Evolutionary conservation across 2,888 invertebrate species (phyloP), one percentile per base, ranked within the genome.

Genomic region (Thera britannica): DNA sequence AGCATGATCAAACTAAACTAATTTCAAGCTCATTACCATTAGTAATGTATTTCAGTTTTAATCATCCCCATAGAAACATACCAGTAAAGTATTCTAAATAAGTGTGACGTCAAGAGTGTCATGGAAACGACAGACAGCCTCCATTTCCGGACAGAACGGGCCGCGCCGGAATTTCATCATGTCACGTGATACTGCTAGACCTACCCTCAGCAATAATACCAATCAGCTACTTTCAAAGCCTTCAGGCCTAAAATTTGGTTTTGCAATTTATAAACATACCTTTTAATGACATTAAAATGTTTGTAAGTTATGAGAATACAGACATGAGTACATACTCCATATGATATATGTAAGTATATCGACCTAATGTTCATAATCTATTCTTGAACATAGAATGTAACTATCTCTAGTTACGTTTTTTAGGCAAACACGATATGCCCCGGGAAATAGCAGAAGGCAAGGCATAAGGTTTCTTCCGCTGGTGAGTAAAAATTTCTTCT

Each of bases 71-170:
- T 6, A 49, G 36, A 64, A 12, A 35, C 5, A 51, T 6, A 23
- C 23, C 6, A 51, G 44, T 41, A 59, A 58, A 61, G 41, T 38
- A 51, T 58, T 60, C 44, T 36, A 44, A 70, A 65, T 61, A 55
- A 54, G 68, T 64, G 62, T 64, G 61, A 63, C 51, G 67, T 56
- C 63, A 64, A 23, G 71, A 64, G 51, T 72, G 68, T 65, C 67
- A 23, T 23, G 23, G 68, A 67, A 76, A 68, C 79, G 7, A 72
- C 52, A 72, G 87, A 83, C 88, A 87, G 81, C 77, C 79, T 88
- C 83, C 81, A 89, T 90, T 90, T 90, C 89, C 89, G 86, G 82
- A 78, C 75, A 77, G 74, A 78, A 76, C 79, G 72, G 67, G 66
- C 70, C 65, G 68, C 70, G 75, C 76, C 83, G 86, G 89, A 86